These are phyloP conservation scores for Heterohyrax brucei DNA, from an alignment of 2,797 vertebrate genomes.

Conservation along the genomic window DNA sequence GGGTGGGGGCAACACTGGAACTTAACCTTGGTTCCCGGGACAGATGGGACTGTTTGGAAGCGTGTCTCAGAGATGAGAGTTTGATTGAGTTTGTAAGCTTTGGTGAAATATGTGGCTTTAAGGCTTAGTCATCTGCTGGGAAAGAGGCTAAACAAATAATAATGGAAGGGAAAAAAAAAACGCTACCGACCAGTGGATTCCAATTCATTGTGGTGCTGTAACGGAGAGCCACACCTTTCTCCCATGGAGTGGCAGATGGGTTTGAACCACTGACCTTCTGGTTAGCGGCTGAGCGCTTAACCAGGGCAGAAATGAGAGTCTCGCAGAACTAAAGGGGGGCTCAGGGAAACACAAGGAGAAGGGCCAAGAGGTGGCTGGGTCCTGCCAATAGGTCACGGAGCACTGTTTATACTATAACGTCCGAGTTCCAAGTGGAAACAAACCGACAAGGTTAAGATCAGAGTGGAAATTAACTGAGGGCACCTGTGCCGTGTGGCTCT, in stretches of 20 bases:
- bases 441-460: neutral
- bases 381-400: slow-evolving; percentile 45
- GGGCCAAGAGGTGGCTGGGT: slow-evolving; percentile 68
- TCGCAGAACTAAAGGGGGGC: neutral
- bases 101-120: neutral
- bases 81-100: neutral
- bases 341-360: slow-evolving; percentile 65
- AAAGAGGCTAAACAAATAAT: slow-evolving; percentile 12
- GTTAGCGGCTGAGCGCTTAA: neutral
- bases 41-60: slow-evolving; percentile 20
- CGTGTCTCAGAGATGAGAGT: slow-evolving; percentile 6
- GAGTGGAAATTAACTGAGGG: slow-evolving; percentile 21
- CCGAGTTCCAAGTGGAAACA: slow-evolving; percentile 49
- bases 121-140: slow-evolving; percentile 79
- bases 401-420: slow-evolving; percentile 47
- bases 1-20: neutral
- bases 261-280: neutral
- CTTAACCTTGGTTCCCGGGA: slow-evolving; percentile 28
- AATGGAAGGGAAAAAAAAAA: too few relatives aligned
- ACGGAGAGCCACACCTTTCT: neutral
- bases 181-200: too few relatives aligned
- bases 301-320: slow-evolving; percentile 61
- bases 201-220: neutral
- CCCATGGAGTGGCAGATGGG: neutral
- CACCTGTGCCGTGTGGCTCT: neutral